A percentile compares a stretch with the other conserved stretches of the same genome.
These are phyloP conservation scores for Porites evermanni DNA, from an alignment of 92 coral and sea anemone genomes.

Conservation along the genomic window DNA sequence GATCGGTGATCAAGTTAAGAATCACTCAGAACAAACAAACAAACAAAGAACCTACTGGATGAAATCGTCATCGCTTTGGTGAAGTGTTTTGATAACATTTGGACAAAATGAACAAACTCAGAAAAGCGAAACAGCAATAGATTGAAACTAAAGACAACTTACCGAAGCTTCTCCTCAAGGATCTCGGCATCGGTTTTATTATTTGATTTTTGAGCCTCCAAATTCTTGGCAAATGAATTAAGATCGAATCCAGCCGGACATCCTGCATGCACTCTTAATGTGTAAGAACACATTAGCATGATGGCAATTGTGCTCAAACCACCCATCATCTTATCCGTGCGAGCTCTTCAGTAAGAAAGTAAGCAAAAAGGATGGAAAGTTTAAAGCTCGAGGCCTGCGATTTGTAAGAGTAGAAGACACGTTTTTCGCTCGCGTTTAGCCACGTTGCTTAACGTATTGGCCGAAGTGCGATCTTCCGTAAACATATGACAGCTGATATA, in stretches of 20 bases:
- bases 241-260: conserved; percentile 3
- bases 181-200: background rate
- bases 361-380: background rate
- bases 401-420: background rate
- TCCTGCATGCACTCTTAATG: conserved; percentile 4
- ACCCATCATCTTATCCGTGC: conserved; percentile 2
- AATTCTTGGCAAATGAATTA: background rate
- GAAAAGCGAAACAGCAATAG: background rate
- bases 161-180: background rate
- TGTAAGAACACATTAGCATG: background rate
- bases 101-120: no score
- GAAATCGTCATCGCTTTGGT: background rate
- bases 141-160: background rate
- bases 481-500: background rate
- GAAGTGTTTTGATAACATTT: background rate
- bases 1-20: background rate
- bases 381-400: background rate
- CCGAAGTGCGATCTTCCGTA: conserved; percentile 36
- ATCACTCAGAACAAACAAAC: background rate
- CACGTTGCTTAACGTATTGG: conserved; percentile 33
- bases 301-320: background rate
- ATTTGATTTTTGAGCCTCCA: background rate
- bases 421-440: conserved; percentile 19
- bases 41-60: background rate
- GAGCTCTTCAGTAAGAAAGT: background rate